A percentile compares a stretch with the other conserved stretches of the same genome.
phyloP scores from a whole-genome alignment of 2,113 vertebrate genomes.

The Dromas ardeola region DNA sequence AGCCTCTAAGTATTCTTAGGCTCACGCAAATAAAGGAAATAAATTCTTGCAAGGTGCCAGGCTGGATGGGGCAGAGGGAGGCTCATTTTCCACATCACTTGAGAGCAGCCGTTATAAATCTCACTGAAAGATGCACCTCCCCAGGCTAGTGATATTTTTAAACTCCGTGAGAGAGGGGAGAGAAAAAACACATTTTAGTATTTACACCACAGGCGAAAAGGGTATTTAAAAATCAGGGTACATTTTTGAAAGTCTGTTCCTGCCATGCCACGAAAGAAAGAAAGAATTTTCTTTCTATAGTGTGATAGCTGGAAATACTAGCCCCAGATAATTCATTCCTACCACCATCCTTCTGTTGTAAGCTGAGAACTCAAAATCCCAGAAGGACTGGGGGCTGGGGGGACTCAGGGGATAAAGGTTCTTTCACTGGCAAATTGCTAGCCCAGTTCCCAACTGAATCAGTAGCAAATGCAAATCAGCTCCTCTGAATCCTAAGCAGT shows the following conservation, averaged over 20 bases:
- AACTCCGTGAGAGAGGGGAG: not conserved
- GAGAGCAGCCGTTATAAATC: constrained; percentile 69
- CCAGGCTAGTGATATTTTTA: constrained; percentile 72
- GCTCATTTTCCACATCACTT: constrained; percentile 70
- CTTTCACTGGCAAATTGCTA: not conserved
- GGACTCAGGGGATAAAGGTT: not conserved
- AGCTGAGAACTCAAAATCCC: constrained; percentile 1
- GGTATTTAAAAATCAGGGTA: constrained; percentile 66
- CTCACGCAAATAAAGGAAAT: constrained; percentile 65
- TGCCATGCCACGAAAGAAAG: not conserved
- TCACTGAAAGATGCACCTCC: constrained; percentile 71
- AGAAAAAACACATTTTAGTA: constrained; percentile 34
- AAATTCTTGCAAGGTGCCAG: constrained; percentile 71
- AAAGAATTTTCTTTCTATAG: not conserved
- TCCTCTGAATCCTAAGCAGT: not conserved
- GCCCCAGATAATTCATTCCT: constrained; percentile 14
- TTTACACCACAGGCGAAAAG: constrained; percentile 48
- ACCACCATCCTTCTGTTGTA: not conserved
- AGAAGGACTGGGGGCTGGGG: not conserved
- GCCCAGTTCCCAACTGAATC: not conserved
- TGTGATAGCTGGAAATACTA: constrained; percentile 11
- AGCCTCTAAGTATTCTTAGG: constrained; percentile 61
- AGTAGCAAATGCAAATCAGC: not conserved
- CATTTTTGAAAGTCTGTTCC: constrained; percentile 37
- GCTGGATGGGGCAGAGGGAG: constrained; percentile 54